phyloP scores from a whole-genome alignment of 2,113 vertebrate genomes.

The Syrmaticus mikado region DNA sequence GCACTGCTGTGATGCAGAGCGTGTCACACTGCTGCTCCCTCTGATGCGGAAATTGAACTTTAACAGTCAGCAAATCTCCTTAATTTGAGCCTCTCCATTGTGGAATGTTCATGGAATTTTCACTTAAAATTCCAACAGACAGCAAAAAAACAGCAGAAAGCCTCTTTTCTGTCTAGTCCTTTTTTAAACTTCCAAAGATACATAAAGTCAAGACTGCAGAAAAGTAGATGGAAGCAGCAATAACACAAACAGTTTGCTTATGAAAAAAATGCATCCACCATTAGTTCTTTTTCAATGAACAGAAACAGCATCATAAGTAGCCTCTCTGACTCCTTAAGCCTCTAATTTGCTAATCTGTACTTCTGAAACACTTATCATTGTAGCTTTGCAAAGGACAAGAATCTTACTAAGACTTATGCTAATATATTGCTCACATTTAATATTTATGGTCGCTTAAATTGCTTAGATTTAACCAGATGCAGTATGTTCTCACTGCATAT shows the following conservation, averaged over 20 bases:
- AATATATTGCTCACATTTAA: not conserved
- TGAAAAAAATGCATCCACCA: not conserved
- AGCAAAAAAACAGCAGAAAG: not conserved
- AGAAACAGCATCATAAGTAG: not conserved
- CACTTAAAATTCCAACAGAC: conserved; percentile 15
- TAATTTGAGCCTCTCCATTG: conserved; percentile 61
- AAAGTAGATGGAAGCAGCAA: not conserved
- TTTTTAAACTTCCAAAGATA: conserved; percentile 41
- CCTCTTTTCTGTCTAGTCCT: conserved; percentile 4
- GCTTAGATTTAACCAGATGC: not conserved
- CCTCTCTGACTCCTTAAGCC: not conserved
- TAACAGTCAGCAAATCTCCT: conserved; percentile 71
- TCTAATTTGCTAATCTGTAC: not conserved
- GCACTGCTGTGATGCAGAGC: conserved; percentile 72
- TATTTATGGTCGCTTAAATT: not conserved
- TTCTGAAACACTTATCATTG: not conserved
- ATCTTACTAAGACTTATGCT: not conserved
- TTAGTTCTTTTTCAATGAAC: not conserved
- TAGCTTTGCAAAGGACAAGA: not conserved
- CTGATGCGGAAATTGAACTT: conserved; percentile 75
- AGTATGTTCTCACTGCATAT: not conserved
- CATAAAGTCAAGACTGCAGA: not conserved
- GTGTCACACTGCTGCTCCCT: conserved; percentile 68
- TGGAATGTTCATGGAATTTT: conserved; percentile 26
- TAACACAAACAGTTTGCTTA: not conserved